phyloP scores from a whole-genome alignment of 2,113 vertebrate species.

The Aspidoscelis tigris region DNA sequence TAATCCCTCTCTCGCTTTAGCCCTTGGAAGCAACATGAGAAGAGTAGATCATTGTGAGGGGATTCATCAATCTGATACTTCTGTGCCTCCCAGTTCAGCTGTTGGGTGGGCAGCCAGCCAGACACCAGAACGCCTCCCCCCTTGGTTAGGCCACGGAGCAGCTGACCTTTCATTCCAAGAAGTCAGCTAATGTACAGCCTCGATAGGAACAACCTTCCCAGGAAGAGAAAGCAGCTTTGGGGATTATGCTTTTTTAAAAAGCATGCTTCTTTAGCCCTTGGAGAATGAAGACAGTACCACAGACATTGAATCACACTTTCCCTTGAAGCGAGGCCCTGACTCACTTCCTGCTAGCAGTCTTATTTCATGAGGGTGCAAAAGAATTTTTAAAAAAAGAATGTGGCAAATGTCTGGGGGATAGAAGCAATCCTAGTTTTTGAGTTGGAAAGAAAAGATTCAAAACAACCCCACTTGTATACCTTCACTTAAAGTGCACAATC shows the following conservation, averaged over 20 bases:
- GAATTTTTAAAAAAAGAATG: not conserved
- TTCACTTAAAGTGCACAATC: not conserved
- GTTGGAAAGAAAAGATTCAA: not conserved
- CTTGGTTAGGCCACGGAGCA: conserved; percentile 54
- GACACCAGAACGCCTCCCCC: conserved; percentile 48
- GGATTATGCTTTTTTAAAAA: conserved; percentile 60
- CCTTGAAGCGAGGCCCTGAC: conserved; percentile 54
- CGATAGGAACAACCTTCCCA: conserved; percentile 65
- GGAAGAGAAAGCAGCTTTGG: conserved; percentile 69
- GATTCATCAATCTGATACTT: conserved; percentile 42
- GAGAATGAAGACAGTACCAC: conserved; percentile 35
- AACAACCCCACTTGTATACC: not conserved
- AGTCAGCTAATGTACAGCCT: conserved; percentile 70
- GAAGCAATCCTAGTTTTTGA: not conserved
- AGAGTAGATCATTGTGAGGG: conserved; percentile 48
- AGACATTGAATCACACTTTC: conserved; percentile 64
- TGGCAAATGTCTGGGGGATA: not conserved
- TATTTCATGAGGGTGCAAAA: conserved; percentile 50
- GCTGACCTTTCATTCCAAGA: conserved; percentile 70
- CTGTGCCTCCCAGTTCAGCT: conserved; percentile 38
- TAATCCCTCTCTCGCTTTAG: conserved; percentile 17
- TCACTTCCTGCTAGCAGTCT: conserved; percentile 63
- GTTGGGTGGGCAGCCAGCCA: conserved; percentile 53
- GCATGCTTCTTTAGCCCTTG: conserved; percentile 57
- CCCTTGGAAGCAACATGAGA: not conserved